A percentile compares a stretch with the other conserved stretches of the same genome.
Conservation (phyloP, 1,140 invertebrate species). For the Bombus consobrinus region DNA sequence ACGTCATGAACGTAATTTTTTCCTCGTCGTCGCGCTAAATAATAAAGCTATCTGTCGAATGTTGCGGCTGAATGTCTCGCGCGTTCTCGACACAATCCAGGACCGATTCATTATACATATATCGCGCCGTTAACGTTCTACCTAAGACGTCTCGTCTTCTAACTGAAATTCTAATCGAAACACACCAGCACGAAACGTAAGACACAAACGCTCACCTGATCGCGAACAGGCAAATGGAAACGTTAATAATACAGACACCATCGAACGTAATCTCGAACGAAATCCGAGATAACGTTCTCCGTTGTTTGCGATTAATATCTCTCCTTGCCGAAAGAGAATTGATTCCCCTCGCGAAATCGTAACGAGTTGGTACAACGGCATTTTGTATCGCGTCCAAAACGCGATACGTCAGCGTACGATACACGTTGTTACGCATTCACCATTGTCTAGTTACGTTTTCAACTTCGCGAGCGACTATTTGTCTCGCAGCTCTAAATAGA, state of each 20-base stretch:
- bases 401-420: not conserved
- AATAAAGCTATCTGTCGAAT: conserved; percentile 13
- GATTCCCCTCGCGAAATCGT: not conserved
- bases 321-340: not conserved
- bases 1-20: not conserved
- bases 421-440: not conserved
- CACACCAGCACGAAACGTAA: not conserved
- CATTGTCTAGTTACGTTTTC: not conserved
- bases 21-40: not conserved
- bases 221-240: not conserved
- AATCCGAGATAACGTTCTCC: not conserved
- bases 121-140: not conserved
- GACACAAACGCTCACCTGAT: not conserved
- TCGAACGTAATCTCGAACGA: conserved; percentile 13
- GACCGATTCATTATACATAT: not conserved
- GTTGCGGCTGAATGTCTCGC: not conserved
- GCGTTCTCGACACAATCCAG: not conserved
- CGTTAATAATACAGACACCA: conserved; percentile 35
- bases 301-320: not conserved
- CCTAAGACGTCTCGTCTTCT: not conserved
- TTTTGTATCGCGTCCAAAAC: conserved; percentile 10
- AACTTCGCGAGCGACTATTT: not conserved
- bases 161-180: conserved; percentile 15
- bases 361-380: not conserved
- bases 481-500: not conserved